These are phyloP conservation scores for Arion vulgaris DNA, from an alignment of 1,140 invertebrate species.

Conservation along the genomic window DNA sequence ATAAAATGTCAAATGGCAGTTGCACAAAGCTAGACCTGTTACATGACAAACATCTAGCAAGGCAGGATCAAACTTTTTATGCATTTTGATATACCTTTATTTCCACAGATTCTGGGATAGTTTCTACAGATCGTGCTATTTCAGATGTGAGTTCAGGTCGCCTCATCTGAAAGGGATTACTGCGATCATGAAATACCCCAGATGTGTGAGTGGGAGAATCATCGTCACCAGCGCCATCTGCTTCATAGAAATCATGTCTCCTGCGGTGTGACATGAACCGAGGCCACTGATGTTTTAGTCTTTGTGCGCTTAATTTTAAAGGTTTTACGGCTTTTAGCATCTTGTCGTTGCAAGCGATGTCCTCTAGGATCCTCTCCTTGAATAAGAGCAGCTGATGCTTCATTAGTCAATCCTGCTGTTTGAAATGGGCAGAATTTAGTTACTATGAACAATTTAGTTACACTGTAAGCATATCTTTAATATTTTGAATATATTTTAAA, in stretches of 20 bases:
- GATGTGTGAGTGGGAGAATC: constrained; percentile 36
- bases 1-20: background rate
- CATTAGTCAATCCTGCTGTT: constrained; percentile 10
- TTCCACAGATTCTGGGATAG: constrained; percentile 60
- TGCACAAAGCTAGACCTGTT: background rate
- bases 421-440: background rate
- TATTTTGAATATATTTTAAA: too few species aligned
- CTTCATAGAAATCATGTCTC: constrained; percentile 43
- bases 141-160: constrained; percentile 17
- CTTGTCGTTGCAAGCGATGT: constrained; percentile 89
- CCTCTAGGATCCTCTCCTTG: constrained; percentile 74
- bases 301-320: constrained; percentile 79
- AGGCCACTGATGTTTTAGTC: constrained; percentile 60
- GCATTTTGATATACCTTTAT: constrained; percentile 49
- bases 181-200: constrained; percentile 44
- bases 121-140: constrained; percentile 61
- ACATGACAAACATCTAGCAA: background rate
- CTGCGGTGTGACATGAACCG: constrained; percentile 56
- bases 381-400: constrained; percentile 5
- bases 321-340: constrained; percentile 93
- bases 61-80: background rate
- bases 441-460: background rate
- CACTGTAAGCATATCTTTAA: too few species aligned
- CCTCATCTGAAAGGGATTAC: constrained; percentile 39
- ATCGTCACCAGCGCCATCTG: constrained; percentile 35